Percentiles rank a stretch among this genome's conserved stretches.
These are phyloP conservation scores for Eumeta japonica DNA, from an alignment of 1,140 invertebrate species.

Conservation along the genomic window DNA sequence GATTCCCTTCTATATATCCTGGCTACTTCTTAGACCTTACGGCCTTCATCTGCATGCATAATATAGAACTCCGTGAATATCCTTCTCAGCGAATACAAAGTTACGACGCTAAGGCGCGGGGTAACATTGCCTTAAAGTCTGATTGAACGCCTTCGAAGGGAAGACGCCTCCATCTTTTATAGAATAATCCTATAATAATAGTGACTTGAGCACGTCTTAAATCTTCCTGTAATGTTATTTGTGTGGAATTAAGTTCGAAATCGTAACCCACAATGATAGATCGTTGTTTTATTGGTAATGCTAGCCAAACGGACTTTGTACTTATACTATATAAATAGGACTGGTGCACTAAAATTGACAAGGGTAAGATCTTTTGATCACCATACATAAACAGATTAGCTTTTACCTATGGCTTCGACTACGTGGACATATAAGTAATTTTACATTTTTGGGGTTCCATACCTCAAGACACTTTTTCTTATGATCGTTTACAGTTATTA, in stretches of 20 bases:
- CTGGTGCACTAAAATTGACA: too few species aligned
- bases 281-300: background rate
- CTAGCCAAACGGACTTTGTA: background rate
- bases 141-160: slow-evolving; percentile 21
- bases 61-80: slow-evolving; percentile 31
- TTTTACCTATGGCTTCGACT: too few species aligned
- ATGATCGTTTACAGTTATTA: too few species aligned
- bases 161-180: slow-evolving; percentile 22
- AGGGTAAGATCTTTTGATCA: too few species aligned
- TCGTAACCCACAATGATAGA: background rate
- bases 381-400: too few species aligned
- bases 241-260: background rate
- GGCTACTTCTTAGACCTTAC: slow-evolving; percentile 26
- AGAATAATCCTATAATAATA: slow-evolving; percentile 19
- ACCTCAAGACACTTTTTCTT: too few species aligned
- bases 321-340: background rate
- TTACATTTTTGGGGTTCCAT: too few species aligned
- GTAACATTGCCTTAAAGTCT: slow-evolving; percentile 23
- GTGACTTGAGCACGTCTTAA: background rate
- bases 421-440: too few species aligned
- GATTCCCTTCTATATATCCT: slow-evolving; percentile 5
- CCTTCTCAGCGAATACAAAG: slow-evolving; percentile 40
- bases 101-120: slow-evolving; percentile 19
- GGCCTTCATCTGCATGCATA: slow-evolving; percentile 33
- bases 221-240: background rate